A percentile compares a stretch with the other conserved stretches of the same genome.
These are phyloP conservation scores for Diadema setosum DNA, from an alignment of 35 echinoderm and acorn worm genomes.

Conservation along the genomic window DNA sequence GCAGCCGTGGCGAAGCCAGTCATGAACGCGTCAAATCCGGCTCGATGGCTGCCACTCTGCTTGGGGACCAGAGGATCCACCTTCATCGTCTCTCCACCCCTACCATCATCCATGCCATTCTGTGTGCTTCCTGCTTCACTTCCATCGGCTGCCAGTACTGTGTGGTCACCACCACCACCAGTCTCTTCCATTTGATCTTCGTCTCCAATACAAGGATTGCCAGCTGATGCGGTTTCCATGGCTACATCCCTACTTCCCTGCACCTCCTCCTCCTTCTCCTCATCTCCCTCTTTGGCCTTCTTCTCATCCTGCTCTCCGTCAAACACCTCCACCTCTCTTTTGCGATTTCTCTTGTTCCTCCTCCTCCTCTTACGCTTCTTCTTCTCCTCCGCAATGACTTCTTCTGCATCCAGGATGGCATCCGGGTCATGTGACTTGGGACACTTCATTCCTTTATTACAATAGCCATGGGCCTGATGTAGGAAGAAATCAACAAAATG, in stretches of 20 bases:
- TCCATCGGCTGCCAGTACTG: not conserved
- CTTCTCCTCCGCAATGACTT: constrained; percentile 20
- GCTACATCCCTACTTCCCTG: not conserved
- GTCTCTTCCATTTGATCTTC: not conserved
- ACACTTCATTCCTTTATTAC: constrained; percentile 51
- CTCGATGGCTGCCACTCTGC: constrained; percentile 72
- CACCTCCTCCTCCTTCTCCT: not conserved
- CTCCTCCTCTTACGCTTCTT: constrained; percentile 38
- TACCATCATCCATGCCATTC: not conserved
- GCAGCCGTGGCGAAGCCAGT: constrained; percentile 82
- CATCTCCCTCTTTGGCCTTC: not conserved
- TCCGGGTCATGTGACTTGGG: constrained; percentile 75
- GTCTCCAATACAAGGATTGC: not conserved
- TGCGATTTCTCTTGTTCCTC: constrained; percentile 31
- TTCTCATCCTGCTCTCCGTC: not conserved
- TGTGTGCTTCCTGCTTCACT: not conserved
- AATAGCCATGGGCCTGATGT: constrained; percentile 75
- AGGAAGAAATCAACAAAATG: not conserved
- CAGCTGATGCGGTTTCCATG: not conserved
- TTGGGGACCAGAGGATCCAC: not conserved
- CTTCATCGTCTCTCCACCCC: not conserved
- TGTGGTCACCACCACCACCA: not conserved
- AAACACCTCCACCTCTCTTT: not conserved
- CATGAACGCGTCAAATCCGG: constrained; percentile 99
- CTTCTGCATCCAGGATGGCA: constrained; percentile 66